Conservation (phyloP, 2,888 invertebrate genomes). For the Hipparchia sbordonii region DNA sequence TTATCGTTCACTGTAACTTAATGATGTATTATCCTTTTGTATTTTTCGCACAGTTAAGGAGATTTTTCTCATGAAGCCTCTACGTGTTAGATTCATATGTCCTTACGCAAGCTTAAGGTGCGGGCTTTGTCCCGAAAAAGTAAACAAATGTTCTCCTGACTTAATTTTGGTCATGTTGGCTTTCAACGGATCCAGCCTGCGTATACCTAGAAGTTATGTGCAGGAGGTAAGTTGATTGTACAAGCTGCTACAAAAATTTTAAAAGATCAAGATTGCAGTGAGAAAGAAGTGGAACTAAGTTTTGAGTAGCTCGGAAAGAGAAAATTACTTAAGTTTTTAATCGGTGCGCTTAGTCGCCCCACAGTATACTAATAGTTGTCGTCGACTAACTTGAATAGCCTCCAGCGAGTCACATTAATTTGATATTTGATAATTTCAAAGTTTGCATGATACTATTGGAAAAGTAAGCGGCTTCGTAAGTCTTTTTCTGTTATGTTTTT, state of each 20-base stretch:
- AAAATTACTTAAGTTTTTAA: conserved; percentile 37
- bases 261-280: conserved; percentile 12
- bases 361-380: conserved; percentile 20
- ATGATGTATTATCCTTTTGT: too few relatives aligned
- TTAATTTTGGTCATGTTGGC: background rate
- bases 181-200: too few relatives aligned
- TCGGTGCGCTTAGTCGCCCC: conserved; percentile 30
- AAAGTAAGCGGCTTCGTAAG: background rate
- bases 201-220: background rate
- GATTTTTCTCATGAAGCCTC: too few relatives aligned
- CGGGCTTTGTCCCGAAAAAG: too few relatives aligned
- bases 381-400: conserved; percentile 25
- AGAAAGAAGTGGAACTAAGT: conserved; percentile 21
- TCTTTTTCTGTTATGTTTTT: too few relatives aligned
- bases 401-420: conserved; percentile 7
- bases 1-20: too few relatives aligned
- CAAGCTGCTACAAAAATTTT: background rate
- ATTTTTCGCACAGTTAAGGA: too few relatives aligned
- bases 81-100: too few relatives aligned
- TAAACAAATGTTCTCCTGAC: background rate
- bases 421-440: conserved; percentile 3
- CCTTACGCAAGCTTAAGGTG: too few relatives aligned
- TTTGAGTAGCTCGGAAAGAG: conserved; percentile 29
- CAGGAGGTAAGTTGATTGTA: background rate
- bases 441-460: background rate